Base-by-base conservation (phyloP, 2,113 vertebrate species). In the Mionectes macconnelli region DNA sequence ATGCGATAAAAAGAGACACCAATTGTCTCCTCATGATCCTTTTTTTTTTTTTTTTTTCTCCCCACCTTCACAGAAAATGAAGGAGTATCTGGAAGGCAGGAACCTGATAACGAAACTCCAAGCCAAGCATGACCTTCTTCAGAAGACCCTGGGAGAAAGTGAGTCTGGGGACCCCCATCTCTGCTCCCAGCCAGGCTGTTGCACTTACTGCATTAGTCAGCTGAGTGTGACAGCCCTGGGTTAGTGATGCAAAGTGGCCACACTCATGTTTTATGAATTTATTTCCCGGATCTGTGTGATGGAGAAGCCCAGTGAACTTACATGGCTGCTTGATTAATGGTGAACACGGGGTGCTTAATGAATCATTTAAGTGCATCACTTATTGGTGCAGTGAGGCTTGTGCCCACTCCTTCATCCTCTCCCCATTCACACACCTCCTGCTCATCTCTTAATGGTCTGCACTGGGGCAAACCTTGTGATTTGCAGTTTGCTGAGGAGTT, bases 41-140 rank as follows among this genome's bases (percentile, higher is more conserved):
- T n/a, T n/a, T n/a, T n/a, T n/a, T n/a, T 85, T 2, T 75, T 87
- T 68, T 81, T 35, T 89, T 39, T 33, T 60, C 1, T 4, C 31
- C 21, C 68, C 35, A 44, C 40, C 68, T 72, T 93, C 97, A 68
- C 95, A 99, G 99, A 99, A 99, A 98, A 99, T 99, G 98, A 99
- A 99, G 97, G 99, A 99, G 94, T 99, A 99, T 96, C 98, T 99
- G 95, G 99, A 99, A 94, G 99, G 99, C 88, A 98, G 99, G 97
- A 99, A 99, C 97, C 98, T 99, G 97, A 99, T 99, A 97, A 99
- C 99, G 11, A 99, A 99, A 97, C 98, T 99, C 55, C 98, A 99
- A 96, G 99, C 99, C 97, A 99, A 99, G 97, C 99, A 99, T 2
- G 99, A 99, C 94, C 98, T 99, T 77, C 98, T 99, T 8, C 98